These are phyloP conservation scores for Onychorhynchus coronatus DNA, from an alignment of 2,113 vertebrate genomes.

Conservation along the genomic window DNA sequence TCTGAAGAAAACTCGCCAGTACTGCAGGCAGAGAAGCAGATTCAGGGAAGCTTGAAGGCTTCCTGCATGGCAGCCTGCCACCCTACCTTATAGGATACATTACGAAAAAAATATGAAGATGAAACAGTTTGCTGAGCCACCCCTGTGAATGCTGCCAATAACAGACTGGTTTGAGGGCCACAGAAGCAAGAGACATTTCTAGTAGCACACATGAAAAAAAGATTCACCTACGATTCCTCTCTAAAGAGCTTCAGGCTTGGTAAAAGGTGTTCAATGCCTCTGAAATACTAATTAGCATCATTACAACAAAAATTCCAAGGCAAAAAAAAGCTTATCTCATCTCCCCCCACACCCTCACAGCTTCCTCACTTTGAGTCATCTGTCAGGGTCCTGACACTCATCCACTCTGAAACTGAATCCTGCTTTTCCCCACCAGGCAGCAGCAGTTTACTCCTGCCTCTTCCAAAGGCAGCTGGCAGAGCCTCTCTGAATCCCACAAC, in stretches of 20 bases:
- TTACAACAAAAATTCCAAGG: background rate
- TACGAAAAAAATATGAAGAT: background rate
- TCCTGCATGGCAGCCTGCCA: background rate
- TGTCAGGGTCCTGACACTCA: conserved; percentile 13
- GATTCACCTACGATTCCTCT: background rate
- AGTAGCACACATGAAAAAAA: background rate
- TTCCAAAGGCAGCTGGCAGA: background rate
- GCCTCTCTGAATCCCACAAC: background rate
- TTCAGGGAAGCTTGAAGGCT: background rate
- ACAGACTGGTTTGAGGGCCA: background rate
- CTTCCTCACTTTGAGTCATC: conserved; percentile 34
- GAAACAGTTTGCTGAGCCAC: background rate
- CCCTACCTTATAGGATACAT: background rate
- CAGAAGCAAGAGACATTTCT: background rate
- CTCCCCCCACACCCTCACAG: background rate
- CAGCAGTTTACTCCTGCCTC: conserved; percentile 28
- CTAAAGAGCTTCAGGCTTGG: background rate
- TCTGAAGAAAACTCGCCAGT: background rate
- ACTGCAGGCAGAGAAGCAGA: background rate
- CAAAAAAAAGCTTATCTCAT: background rate
- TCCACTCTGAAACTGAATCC: conserved; percentile 13
- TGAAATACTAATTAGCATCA: conserved; percentile 23
- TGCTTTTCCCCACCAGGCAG: background rate
- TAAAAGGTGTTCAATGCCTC: background rate
- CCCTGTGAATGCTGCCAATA: background rate